phyloP scores from a whole-genome alignment of 1,140 invertebrate species.

The Periplaneta americana region DNA sequence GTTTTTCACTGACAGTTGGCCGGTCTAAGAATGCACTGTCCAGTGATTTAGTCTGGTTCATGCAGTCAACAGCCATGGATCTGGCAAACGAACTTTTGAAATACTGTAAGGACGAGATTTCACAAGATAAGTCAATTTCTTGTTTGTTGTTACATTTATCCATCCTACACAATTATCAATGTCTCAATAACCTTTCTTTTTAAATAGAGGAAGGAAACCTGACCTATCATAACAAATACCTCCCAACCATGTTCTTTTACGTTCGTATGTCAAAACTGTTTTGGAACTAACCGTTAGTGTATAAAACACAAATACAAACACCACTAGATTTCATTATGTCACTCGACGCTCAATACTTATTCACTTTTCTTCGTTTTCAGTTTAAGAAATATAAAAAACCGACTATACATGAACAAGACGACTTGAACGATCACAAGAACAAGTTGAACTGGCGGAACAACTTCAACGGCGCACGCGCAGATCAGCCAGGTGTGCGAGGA shows the following conservation, averaged over 20 bases:
- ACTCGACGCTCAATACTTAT: not conserved
- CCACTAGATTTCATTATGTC: not conserved
- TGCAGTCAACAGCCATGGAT: conserved; percentile 33
- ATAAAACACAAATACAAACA: not conserved
- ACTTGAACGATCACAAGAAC: not conserved
- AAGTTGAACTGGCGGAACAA: not conserved
- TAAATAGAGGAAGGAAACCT: not conserved
- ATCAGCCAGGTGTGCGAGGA: not conserved
- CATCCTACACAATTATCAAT: not conserved
- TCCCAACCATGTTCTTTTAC: no score
- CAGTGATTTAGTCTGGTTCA: conserved; percentile 36
- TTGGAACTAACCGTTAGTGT: not conserved
- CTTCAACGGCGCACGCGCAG: not conserved
- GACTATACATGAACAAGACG: not conserved
- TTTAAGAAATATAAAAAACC: not conserved
- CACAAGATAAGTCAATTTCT: conserved; percentile 39
- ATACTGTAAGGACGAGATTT: conserved; percentile 36
- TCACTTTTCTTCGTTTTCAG: not conserved
- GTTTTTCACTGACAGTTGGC: not conserved
- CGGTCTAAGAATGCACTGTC: conserved; percentile 33
- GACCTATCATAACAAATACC: not conserved
- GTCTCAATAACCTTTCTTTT: no score
- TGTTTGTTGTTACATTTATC: conserved; percentile 25
- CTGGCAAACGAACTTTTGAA: conserved; percentile 45
- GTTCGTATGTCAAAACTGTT: not conserved